A percentile compares a stretch with the other conserved stretches of the same genome.
Conservation (phyloP, 2,113 vertebrate species). For the Vidua macroura region DNA sequence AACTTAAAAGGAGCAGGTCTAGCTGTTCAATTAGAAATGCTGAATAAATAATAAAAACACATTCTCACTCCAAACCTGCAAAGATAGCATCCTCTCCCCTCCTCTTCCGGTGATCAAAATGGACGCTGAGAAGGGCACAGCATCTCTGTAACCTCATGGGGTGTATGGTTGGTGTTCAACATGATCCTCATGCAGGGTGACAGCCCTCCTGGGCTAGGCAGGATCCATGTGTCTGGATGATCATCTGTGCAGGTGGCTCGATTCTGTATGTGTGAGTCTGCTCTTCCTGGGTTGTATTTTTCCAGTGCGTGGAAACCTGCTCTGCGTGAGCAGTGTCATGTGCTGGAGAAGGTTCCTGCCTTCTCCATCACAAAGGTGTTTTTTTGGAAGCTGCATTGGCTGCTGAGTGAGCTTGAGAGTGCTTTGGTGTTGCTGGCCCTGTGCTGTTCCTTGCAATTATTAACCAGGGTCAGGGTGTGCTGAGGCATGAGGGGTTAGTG, state of each 20-base stretch:
- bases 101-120: neutral
- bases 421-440: neutral
- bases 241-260: neutral
- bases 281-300: neutral
- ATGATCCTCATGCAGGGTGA: fast-evolving
- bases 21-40: neutral
- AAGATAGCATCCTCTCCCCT: neutral
- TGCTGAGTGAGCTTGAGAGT: neutral
- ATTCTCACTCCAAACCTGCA: neutral
- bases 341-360: neutral
- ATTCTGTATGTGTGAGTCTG: fast-evolving
- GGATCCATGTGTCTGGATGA: neutral
- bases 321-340: neutral
- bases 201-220: neutral
- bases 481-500: neutral
- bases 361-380: neutral
- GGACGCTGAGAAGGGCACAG: neutral
- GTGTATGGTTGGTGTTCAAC: neutral
- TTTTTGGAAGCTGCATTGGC: neutral
- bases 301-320: neutral
- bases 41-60: neutral
- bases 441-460: neutral
- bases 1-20: neutral
- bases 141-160: neutral
- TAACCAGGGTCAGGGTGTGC: neutral